These are phyloP conservation scores for Stegana nigrithorax DNA, from an alignment of 2,888 invertebrate species.

Conservation along the genomic window DNA sequence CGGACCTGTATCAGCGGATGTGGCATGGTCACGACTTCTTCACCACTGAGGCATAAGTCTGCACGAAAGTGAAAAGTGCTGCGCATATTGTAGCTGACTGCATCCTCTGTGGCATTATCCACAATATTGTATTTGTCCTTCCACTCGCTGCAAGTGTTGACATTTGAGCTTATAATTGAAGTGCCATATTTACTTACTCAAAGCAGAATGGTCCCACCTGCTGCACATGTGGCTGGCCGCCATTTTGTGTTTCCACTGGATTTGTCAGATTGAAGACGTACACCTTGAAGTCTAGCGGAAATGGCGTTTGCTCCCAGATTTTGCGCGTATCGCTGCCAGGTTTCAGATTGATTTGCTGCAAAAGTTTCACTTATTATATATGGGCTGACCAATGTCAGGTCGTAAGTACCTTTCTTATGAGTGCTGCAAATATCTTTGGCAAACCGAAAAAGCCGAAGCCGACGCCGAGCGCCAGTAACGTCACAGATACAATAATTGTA, in stretches of 20 bases:
- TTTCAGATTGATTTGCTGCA: conserved; percentile 69
- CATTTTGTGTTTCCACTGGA: conserved; percentile 76
- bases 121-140: conserved; percentile 80
- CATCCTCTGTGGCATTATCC: conserved; percentile 79
- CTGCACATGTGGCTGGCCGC: conserved; percentile 75
- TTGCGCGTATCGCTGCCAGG: conserved; percentile 79
- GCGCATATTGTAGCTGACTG: conserved; percentile 76
- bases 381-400: too few species aligned
- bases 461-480: conserved; percentile 73
- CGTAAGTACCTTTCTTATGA: conserved; percentile 76
- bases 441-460: conserved; percentile 77
- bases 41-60: conserved; percentile 77
- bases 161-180: too few species aligned
- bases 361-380: too few species aligned
- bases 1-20: conserved; percentile 78
- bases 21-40: conserved; percentile 77
- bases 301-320: conserved; percentile 82
- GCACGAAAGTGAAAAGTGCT: conserved; percentile 77
- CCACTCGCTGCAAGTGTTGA: conserved; percentile 79
- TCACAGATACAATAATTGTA: conserved; percentile 71
- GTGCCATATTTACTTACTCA: conserved; percentile 74
- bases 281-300: conserved; percentile 79
- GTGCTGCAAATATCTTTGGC: conserved; percentile 75
- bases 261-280: conserved; percentile 86
- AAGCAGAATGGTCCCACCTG: conserved; percentile 86